Evolutionary conservation across 2,797 vertebrate genomes (phyloP), one percentile per base, ranked within the genome.

Genomic region (Bufotes viridis): DNA sequence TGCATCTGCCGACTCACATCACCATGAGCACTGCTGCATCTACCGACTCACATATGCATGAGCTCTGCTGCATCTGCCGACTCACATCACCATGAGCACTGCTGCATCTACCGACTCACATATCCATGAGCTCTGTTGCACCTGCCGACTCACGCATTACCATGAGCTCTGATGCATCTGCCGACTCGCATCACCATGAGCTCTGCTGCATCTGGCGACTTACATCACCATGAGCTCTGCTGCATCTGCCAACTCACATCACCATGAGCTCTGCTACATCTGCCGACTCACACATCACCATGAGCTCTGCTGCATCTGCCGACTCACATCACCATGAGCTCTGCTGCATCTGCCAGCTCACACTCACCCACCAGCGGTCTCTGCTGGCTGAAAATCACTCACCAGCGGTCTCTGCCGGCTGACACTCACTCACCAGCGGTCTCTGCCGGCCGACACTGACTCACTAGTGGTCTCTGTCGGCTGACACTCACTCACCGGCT

Each of bases 401-500:
- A 49, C 26, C 58, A 7, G 12, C 12, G 6, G 1, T n/a, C 8
- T 24, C 22, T 65, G 0, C 4, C 22, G n/a, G 22, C 10, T n/a
- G 8, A 17, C 82, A 34, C 61, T 26, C 34, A n/a, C 20, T 58
- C 57, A 58, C 10, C 10, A 12, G 63, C 3, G 9, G 0, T 10
- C n/a, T 12, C 63, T 13, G 3, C 11, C 9, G 8, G 63, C 10
- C 7, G 7, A 24, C 63, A 10, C 63, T 65, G n/a, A 24, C 63
- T 67, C 63, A 67, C n/a, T 22, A 2, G n/a, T n/a, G 2, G n/a
- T 15, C 10, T 24, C 63, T 24, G 10, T n/a, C 8, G n/a, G n/a
- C 0, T 15, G 1, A 26, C 67, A 26, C 67, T 69, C 81, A 81
- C 86, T 87, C 96, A 94, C 93, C 81, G 91, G 92, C 90, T 90